Base-by-base conservation (phyloP, 1,140 invertebrate genomes). In the Pseudomyrmex dendroicus region DNA sequence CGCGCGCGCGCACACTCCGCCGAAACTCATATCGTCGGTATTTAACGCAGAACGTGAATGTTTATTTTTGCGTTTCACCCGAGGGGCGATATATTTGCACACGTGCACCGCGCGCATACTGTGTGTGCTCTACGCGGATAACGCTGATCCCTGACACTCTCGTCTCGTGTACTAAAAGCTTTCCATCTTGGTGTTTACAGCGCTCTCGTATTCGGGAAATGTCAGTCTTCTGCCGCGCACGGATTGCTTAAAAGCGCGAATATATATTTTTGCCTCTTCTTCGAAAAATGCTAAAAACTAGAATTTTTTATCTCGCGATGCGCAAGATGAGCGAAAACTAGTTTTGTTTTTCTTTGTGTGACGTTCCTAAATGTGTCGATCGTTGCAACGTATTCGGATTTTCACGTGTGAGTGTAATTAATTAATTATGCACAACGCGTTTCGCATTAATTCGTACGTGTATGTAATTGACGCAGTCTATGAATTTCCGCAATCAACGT, bases 1-100 rank as follows among this genome's bases (percentile, higher is more conserved):
- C 35, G 35, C 5, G 0, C 35, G 35, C 35, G 35, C 35, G 5
- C 5, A 7, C 5, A 35, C 35, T 35, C 35, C 35, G 35, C 5
- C 35, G 35, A 46, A 15, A 80, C 70, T 80, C 66, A 70, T 61
- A 72, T 48, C 54, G 66, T 20, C 54, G 54, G 20, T 77, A 56
- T 22, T 66, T 77, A 56, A 44, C 15, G 48, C 20, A 13, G 4
- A 66, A 68, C 64, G 20, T 22, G 52, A 8, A 25, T 54, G n/a
- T 80, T 70, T 70, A 70, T 54, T 70, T 80, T 80, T 80, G n/a
- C 17, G n/a, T 25, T 35, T 15, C 66, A 48, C 54, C 20, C 22
- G 25, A 25, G 35, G 44, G 61, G 12, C 52, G n/a, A n/a, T 7
- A 54, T 4, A 25, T 52, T 52, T 17, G 57, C 57, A 17, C 54